A percentile compares a stretch with the other conserved stretches of the same genome.
Conservation (phyloP, 92 coral and sea anemone genomes). For the Metridium senile region DNA sequence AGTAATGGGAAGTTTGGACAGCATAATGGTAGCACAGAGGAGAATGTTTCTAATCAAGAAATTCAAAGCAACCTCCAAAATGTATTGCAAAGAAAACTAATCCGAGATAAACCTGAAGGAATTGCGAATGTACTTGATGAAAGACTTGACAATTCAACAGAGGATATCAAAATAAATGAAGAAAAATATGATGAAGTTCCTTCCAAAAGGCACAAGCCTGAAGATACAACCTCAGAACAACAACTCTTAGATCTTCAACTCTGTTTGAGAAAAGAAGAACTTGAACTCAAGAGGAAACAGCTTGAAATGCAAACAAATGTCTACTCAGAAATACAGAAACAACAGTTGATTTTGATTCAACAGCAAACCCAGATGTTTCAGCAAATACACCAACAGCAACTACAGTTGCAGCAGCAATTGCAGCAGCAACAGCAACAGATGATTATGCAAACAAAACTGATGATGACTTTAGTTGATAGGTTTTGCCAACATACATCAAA, state of each 20-base stretch:
- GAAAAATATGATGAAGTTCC: neutral
- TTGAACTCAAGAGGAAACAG: neutral
- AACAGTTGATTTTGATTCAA: conserved; percentile 8
- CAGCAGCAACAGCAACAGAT: conserved; percentile 10
- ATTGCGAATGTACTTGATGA: neutral
- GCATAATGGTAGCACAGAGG: neutral
- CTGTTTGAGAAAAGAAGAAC: neutral
- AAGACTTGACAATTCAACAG: too few relatives aligned
- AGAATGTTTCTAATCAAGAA: neutral
- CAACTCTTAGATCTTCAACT: neutral
- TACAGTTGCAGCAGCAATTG: conserved; percentile 4
- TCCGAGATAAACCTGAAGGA: neutral
- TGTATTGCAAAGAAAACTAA: neutral
- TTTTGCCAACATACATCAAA: neutral
- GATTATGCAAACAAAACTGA: conserved; percentile 14
- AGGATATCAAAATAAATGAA: too few relatives aligned
- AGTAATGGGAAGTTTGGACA: too few relatives aligned
- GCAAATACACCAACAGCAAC: conserved; percentile 13
- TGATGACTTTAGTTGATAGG: conserved; percentile 10
- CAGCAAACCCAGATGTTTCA: conserved; percentile 14
- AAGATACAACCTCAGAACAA: neutral
- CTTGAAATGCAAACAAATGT: conserved; percentile 9
- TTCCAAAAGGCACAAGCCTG: neutral
- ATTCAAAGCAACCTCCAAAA: neutral
- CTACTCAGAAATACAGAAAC: conserved; percentile 5